A percentile compares a stretch with the other conserved stretches of the same genome.
phyloP scores from a whole-genome alignment of 1,140 invertebrate genomes.

The Acromyrmex heyeri region DNA sequence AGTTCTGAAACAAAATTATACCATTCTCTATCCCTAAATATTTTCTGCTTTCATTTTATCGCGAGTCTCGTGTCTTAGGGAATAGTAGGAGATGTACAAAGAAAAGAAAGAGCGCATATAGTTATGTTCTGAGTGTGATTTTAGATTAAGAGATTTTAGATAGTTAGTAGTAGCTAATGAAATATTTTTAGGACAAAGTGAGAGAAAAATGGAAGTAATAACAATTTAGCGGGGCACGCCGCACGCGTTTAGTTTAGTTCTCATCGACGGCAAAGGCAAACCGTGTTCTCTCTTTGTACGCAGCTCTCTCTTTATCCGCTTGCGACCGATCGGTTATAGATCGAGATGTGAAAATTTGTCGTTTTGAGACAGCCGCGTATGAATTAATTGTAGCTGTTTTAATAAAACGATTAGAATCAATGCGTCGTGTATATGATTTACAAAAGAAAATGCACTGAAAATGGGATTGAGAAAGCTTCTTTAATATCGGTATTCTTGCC shows the following conservation, averaged over 20 bases:
- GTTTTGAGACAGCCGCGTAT: not conserved
- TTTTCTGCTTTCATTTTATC: slow-evolving; percentile 6
- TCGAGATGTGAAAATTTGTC: not conserved
- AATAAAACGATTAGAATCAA: slow-evolving; percentile 17
- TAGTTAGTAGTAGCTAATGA: slow-evolving; percentile 67
- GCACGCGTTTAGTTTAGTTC: slow-evolving; percentile 39
- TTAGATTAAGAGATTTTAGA: slow-evolving; percentile 78
- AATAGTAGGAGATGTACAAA: not conserved
- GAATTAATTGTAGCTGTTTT: slow-evolving; percentile 24
- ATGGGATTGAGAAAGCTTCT: not conserved
- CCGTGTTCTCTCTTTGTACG: slow-evolving; percentile 65
- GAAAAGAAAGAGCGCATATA: slow-evolving; percentile 36
- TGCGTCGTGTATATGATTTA: not conserved
- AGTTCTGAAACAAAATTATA: not conserved
- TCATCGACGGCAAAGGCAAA: slow-evolving; percentile 5
- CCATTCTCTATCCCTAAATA: not conserved
- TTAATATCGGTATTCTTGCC: not conserved
- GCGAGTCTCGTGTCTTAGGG: slow-evolving; percentile 4
- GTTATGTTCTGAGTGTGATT: slow-evolving; percentile 85
- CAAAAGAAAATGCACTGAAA: not conserved
- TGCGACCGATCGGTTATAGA: not conserved
- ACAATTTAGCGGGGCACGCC: slow-evolving; percentile 30
- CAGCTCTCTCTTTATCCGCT: slow-evolving; percentile 27
- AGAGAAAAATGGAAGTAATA: slow-evolving; percentile 38
- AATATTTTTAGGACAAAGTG: slow-evolving; percentile 39